phyloP scores from a whole-genome alignment of 2,113 vertebrate genomes.

The Eurystomus gularis region DNA sequence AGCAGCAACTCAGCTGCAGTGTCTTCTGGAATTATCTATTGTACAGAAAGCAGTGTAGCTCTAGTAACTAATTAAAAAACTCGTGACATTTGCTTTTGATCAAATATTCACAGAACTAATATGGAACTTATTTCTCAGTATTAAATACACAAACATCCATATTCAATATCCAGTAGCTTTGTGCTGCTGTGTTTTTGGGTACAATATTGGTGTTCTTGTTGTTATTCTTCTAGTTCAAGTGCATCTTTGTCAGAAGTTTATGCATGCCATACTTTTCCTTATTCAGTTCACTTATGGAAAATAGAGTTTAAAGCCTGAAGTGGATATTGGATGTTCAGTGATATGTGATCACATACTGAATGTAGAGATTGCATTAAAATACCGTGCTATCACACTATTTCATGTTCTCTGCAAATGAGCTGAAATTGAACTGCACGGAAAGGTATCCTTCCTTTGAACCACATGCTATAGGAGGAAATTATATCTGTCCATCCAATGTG shows the following conservation, averaged over 20 bases:
- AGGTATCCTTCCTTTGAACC: background rate
- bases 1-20: background rate
- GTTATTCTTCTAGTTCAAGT: background rate
- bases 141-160: background rate
- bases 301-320: background rate
- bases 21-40: background rate
- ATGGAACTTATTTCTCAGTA: background rate
- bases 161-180: background rate
- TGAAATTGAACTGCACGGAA: background rate
- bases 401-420: background rate
- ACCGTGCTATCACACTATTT: background rate
- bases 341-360: background rate
- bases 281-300: background rate
- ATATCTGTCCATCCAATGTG: background rate
- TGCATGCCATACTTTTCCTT: background rate
- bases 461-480: background rate
- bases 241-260: background rate
- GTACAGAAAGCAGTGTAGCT: background rate
- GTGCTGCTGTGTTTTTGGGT: accelerated
- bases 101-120: background rate
- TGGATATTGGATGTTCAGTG: background rate
- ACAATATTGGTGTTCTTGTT: background rate
- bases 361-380: background rate
- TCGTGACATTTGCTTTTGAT: background rate
- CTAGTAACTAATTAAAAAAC: background rate